Base-by-base conservation (phyloP, 1,140 invertebrate species). In the Microplitis demolitor region DNA sequence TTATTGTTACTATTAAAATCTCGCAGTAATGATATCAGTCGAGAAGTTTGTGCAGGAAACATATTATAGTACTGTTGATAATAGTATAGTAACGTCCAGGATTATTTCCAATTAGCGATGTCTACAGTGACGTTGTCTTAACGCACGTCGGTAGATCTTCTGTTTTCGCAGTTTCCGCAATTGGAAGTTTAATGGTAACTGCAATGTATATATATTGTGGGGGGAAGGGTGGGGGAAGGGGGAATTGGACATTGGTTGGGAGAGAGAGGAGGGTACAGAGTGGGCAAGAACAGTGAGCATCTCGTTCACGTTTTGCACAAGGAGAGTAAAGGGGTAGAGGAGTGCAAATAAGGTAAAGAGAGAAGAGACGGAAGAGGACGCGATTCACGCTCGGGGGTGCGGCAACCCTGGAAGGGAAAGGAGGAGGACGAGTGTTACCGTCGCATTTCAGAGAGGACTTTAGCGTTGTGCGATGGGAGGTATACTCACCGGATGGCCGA, bases 401-500 rank as follows among this genome's bases (percentile, higher is more conserved):
- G 74, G 67, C 14, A 16, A 14, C 33, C 24, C 31, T 34, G 73
- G 63, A 69, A 58, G 11, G 69, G 39, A 35, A 62, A 63, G 63
- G 24, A 39, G 61, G 64, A 24, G 66, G 67, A 66, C 68, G 78
- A 75, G 79, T 78, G 79, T 84, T 83, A 83, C 80, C 81, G 82
- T 84, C 80, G 82, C 82, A 81, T 85, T 84, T 83, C 78, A 83
- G 80, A 80, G 82, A 80, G 82, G 78, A 84, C 77, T 83, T 82
- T 82, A 82, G 79, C 82, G 80, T 76, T 79, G 75, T 75, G 77
- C 31, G 37, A 24, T 63, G 33, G 45, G 54, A 66, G 54, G 39
- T 62, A 69, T 14, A 54, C n/a, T 14, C 13, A 54, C n/a, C 14
- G 68, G 54, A 69, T 64, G 69, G 64, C 67, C 67, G 51, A 60